Base-by-base conservation (phyloP, 2,113 vertebrate genomes). In the Callipepla squamata region DNA sequence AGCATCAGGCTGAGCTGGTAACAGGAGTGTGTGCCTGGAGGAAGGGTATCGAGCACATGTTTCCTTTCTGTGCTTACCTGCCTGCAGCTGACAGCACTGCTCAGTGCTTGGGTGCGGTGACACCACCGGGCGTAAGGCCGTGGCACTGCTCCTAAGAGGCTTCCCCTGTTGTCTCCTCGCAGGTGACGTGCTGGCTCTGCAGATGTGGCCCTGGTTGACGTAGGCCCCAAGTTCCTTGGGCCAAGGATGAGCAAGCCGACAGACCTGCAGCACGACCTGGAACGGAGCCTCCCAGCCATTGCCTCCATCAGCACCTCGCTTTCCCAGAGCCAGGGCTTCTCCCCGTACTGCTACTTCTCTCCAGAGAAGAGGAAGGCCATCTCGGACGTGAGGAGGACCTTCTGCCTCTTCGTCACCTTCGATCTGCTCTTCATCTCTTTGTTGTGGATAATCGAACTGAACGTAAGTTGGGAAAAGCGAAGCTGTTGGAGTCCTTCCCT, bases 361-460 rank as follows among this genome's bases (percentile, higher is more conserved):
- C 96, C 92, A 0, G 97, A 97, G 26, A 98, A 98, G 92, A 98
- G 98, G 61, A 98, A 82, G 77, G 94, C 95, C 97, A 99, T 99
- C 96, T 99, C 99, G 0, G 99, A 99, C 2, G 99, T 99, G n/a
- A 98, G 99, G 8, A 98, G 99, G 19, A 99, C 99, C 75, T 99
- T 99, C 98, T 99, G 99, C 87, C 99, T 99, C 83, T 99, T 99
- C 1, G 99, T 99, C 93, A 99, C 99, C 34, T 99, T 99, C 22
- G 99, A 99, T 92, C 98, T 99, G 87, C 99, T 99, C 94, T 99
- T 99, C 96, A 97, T 99, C 87, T 98, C 98, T 3, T 97, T 99
- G n/a, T 89, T 99, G 70, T 99, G 99, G 99, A 99, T 99, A 62
- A 99, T 99, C 6, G 99, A 99, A 87, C 93, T 99, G 45, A 99